These are phyloP conservation scores for Sinosuthora webbiana DNA, from an alignment of 2,113 vertebrate species.

Conservation along the genomic window DNA sequence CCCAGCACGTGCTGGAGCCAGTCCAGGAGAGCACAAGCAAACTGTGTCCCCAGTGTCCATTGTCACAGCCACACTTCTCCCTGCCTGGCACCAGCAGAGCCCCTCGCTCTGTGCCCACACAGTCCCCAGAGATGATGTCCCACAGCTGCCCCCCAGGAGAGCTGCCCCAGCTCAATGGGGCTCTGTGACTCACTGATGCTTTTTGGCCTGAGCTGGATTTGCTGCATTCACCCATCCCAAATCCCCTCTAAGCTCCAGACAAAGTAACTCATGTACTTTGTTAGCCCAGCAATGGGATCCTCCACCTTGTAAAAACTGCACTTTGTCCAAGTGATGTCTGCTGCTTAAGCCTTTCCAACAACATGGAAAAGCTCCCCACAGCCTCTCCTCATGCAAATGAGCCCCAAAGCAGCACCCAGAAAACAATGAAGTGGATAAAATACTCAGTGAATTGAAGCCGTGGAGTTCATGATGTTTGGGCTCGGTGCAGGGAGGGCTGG, in stretches of 20 bases:
- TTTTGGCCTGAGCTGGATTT: background rate
- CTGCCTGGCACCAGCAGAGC: background rate
- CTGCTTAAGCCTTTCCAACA: slow-evolving; percentile 11
- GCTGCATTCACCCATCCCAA: background rate
- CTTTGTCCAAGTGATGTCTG: background rate
- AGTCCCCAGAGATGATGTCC: background rate
- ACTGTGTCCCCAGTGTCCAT: background rate
- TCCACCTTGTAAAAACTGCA: background rate
- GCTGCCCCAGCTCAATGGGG: background rate
- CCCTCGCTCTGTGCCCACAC: background rate
- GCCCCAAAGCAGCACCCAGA: background rate
- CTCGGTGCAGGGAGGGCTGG: background rate
- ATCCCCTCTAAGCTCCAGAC: slow-evolving; percentile 53
- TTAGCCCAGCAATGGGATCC: slow-evolving; percentile 5
- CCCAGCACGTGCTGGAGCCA: background rate
- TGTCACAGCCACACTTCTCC: background rate
- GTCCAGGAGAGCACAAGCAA: background rate
- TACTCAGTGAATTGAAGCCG: background rate
- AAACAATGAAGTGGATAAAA: background rate
- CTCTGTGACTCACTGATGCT: accelerated
- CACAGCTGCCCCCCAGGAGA: background rate
- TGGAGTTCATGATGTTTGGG: background rate
- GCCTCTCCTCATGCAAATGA: background rate
- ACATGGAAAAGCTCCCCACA: background rate
- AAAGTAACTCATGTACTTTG: slow-evolving; percentile 33